Evolutionary conservation across 2,888 invertebrate genomes (phyloP).

Genomic region (Polia nebulosa): DNA sequence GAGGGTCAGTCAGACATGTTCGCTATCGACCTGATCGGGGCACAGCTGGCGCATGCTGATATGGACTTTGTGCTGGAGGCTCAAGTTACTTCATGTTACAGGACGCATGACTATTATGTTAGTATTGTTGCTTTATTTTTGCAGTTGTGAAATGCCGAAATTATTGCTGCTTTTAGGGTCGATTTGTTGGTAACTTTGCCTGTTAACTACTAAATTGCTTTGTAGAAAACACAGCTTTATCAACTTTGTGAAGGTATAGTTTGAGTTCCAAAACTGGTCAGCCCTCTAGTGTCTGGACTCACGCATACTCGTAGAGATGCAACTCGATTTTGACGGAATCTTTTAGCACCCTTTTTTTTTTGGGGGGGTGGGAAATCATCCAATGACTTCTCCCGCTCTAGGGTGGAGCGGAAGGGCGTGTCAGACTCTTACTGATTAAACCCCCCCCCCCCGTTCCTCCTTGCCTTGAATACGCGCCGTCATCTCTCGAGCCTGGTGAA

Average conservation of each 20-base stretch:
- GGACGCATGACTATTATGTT: slow-evolving; percentile 81
- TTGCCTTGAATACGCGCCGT: no score
- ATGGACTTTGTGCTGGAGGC: slow-evolving; percentile 75
- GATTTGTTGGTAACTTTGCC: not conserved
- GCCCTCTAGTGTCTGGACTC: not conserved
- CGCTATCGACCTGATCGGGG: slow-evolving; percentile 77
- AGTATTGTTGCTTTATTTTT: slow-evolving; percentile 49
- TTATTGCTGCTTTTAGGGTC: not conserved
- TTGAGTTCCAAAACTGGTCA: not conserved
- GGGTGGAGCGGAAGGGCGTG: no score
- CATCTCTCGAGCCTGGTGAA: no score
- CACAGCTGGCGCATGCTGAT: slow-evolving; percentile 73
- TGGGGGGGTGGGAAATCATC: no score
- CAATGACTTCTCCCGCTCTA: no score
- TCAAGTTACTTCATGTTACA: slow-evolving; percentile 76
- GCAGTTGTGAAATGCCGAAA: not conserved
- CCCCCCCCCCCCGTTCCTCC: no score
- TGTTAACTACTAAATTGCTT: not conserved
- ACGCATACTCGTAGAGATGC: not conserved
- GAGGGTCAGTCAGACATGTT: slow-evolving; percentile 77
- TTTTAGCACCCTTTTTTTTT: not conserved
- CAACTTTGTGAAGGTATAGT: not conserved
- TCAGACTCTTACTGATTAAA: no score
- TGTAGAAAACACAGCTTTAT: not conserved
- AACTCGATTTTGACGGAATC: not conserved